Evolutionary conservation across 2,888 invertebrate genomes (phyloP).

Genomic region (Dione juno): DNA sequence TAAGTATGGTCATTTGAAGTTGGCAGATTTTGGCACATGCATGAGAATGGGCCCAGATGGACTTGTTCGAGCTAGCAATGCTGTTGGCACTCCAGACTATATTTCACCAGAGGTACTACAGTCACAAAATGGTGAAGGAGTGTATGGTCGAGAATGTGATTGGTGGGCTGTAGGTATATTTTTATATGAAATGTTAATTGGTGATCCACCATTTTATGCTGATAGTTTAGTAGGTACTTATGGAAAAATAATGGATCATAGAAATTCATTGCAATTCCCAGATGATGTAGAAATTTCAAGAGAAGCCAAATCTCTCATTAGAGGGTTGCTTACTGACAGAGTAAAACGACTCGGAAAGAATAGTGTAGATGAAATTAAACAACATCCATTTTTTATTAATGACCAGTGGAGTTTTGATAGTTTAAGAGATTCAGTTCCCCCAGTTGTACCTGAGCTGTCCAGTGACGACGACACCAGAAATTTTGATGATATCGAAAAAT

Average conservation of each 20-base stretch:
- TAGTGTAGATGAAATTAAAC: constrained; percentile 97
- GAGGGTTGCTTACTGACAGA: constrained; percentile 96
- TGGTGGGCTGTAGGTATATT: constrained; percentile 99
- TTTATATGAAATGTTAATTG: constrained; percentile 98
- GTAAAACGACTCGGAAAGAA: constrained; percentile 93
- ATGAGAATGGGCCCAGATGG: constrained; percentile 99
- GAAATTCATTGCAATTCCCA: constrained; percentile 97
- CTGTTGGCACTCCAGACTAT: constrained; percentile 99
- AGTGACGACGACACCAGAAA: constrained; percentile 99
- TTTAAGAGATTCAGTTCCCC: constrained; percentile 96
- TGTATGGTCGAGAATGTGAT: constrained; percentile 98
- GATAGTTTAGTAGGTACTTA: constrained; percentile 99
- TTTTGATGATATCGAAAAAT: constrained; percentile 98
- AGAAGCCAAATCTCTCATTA: constrained; percentile 93
- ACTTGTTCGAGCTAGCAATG: constrained; percentile 97
- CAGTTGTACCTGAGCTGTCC: constrained; percentile 97
- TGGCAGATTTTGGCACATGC: constrained; percentile 99
- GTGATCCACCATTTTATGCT: constrained; percentile 99
- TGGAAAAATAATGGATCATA: constrained; percentile 99
- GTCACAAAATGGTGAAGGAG: constrained; percentile 97
- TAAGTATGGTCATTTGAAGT: constrained; percentile 96
- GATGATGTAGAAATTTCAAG: constrained; percentile 96
- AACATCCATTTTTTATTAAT: constrained; percentile 97
- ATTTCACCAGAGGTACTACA: constrained; percentile 99
- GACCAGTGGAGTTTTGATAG: constrained; percentile 99